These are phyloP conservation scores for Halcyon smyrnensis DNA, from an alignment of 2,797 vertebrate genomes.

Conservation along the genomic window DNA sequence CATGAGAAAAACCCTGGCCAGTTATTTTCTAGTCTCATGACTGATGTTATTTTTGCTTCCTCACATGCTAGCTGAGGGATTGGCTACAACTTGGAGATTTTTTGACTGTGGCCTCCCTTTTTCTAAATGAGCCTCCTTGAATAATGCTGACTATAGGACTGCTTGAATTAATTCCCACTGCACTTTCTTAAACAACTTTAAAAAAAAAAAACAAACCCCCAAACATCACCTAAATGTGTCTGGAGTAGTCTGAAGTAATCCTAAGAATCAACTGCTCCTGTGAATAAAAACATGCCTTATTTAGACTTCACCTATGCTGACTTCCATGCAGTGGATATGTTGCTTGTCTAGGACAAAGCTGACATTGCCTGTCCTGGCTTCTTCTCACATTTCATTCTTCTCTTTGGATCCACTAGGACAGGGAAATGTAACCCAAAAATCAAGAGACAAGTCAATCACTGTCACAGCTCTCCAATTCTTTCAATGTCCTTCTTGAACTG, in stretches of 20 bases:
- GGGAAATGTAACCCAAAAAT: constrained; percentile 52
- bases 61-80: background rate
- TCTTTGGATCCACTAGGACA: background rate
- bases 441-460: background rate
- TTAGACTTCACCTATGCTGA: background rate
- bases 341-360: constrained; percentile 24
- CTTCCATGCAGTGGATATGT: background rate
- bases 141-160: background rate
- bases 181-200: background rate
- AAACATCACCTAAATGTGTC: background rate
- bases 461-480: background rate
- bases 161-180: background rate
- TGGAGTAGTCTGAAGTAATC: background rate
- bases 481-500: background rate
- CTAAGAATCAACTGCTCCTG: background rate
- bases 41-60: background rate
- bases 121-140: background rate
- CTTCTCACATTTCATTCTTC: constrained; percentile 31
- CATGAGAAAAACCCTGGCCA: background rate
- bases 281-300: background rate
- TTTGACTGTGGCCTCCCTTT: background rate
- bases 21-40: background rate
- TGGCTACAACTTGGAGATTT: background rate
- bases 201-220: background rate
- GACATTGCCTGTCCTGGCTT: background rate